Percentiles rank a stretch among this genome's conserved stretches.
phyloP scores from a whole-genome alignment of 2,888 invertebrate species.

The Tinea trinotella region DNA sequence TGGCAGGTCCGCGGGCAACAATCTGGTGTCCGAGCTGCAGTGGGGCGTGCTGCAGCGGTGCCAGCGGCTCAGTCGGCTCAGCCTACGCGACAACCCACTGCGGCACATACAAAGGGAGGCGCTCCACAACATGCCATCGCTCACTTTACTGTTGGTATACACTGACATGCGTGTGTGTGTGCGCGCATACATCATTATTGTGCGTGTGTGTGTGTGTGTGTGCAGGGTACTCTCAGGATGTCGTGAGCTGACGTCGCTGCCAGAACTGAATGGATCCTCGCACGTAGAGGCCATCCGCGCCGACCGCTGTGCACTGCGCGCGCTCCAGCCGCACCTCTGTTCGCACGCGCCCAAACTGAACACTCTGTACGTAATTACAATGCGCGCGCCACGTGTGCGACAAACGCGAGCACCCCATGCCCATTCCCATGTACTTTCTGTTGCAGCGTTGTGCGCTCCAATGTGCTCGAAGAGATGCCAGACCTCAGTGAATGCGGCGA shows the following conservation, averaged over 20 bases:
- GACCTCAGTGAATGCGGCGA: slow-evolving; percentile 84
- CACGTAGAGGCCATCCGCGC: slow-evolving; percentile 85
- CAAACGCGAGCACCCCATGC: not conserved
- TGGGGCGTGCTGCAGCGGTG: slow-evolving; percentile 77
- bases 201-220: not conserved
- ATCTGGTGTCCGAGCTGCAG: slow-evolving; percentile 80
- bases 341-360: slow-evolving; percentile 82
- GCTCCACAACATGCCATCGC: slow-evolving; percentile 81
- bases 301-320: slow-evolving; percentile 84
- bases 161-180: not conserved
- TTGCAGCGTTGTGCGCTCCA: slow-evolving; percentile 88
- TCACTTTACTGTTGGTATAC: slow-evolving; percentile 47
- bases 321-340: slow-evolving; percentile 84
- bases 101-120: slow-evolving; percentile 77
- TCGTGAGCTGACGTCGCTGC: slow-evolving; percentile 83
- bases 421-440: not conserved
- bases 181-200: not conserved
- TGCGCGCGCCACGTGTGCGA: not conserved
- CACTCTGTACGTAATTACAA: slow-evolving; percentile 75
- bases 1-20: slow-evolving; percentile 80
- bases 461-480: slow-evolving; percentile 82
- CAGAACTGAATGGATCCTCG: slow-evolving; percentile 84
- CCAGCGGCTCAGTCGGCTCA: slow-evolving; percentile 79
- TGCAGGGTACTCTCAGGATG: slow-evolving; percentile 89
- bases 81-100: slow-evolving; percentile 88